phyloP scores from a whole-genome alignment of 2,888 invertebrate genomes.

The Limenitis camilla region DNA sequence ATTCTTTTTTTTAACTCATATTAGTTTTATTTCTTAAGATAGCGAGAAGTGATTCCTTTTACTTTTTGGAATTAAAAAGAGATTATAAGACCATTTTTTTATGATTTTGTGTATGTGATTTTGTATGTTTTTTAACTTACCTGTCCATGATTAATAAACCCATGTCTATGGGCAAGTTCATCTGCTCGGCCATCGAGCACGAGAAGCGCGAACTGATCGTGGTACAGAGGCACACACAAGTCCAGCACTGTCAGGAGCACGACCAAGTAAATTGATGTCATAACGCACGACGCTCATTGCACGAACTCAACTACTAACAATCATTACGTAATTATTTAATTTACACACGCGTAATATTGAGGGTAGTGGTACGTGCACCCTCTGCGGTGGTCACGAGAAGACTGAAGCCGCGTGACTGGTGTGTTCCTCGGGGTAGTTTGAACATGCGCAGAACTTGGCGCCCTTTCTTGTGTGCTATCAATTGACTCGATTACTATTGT shows the following conservation, averaged over 20 bases:
- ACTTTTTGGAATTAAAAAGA: no score
- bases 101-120: no score
- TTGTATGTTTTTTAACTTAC: slow-evolving; percentile 42
- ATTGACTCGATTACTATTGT: slow-evolving; percentile 66
- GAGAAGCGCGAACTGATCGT: slow-evolving; percentile 60
- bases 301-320: slow-evolving; percentile 35
- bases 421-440: slow-evolving; percentile 32
- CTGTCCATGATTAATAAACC: slow-evolving; percentile 68
- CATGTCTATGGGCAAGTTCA: slow-evolving; percentile 61
- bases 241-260: slow-evolving; percentile 62
- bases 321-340: slow-evolving; percentile 23
- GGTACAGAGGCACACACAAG: slow-evolving; percentile 62
- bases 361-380: slow-evolving; percentile 32
- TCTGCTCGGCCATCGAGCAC: slow-evolving; percentile 58
- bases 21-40: no score
- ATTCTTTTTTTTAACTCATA: no score
- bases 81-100: no score
- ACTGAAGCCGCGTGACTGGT: slow-evolving; percentile 55
- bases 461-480: slow-evolving; percentile 66
- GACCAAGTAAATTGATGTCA: slow-evolving; percentile 56
- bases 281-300: slow-evolving; percentile 63
- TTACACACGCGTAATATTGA: slow-evolving; percentile 39
- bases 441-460: slow-evolving; percentile 65
- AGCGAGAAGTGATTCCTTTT: no score
- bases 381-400: slow-evolving; percentile 39